Evolutionary conservation across 2,113 vertebrate genomes (phyloP).

Genomic region (Corvus cornix): DNA sequence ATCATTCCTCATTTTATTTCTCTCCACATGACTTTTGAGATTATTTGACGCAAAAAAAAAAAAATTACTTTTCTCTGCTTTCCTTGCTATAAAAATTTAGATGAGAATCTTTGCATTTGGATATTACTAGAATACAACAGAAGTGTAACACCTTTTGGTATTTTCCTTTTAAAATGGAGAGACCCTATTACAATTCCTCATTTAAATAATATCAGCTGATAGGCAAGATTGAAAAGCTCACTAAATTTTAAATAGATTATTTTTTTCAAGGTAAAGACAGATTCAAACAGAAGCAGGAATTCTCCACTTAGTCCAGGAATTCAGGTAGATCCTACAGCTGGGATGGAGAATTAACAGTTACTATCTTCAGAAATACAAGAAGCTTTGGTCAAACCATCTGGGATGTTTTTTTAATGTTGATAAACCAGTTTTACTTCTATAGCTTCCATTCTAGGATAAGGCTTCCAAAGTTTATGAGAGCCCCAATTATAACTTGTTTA

Average conservation of each 20-base stretch:
- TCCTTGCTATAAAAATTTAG: neutral
- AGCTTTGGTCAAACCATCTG: neutral
- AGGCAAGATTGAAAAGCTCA: neutral
- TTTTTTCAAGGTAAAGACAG: neutral
- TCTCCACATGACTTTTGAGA: neutral
- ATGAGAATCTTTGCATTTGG: neutral
- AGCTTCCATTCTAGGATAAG: neutral
- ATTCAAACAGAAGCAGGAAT: neutral
- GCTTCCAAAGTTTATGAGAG: neutral
- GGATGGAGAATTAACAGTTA: neutral
- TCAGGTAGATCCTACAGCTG: neutral
- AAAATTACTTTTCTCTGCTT: neutral
- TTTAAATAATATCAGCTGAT: neutral
- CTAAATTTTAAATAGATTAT: neutral
- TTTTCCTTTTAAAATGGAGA: neutral
- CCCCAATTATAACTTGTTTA: neutral
- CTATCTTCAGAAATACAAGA: neutral
- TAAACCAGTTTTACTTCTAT: neutral
- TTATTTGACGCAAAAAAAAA: neutral
- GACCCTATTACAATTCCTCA: neutral
- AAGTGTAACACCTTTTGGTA: neutral
- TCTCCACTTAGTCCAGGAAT: neutral
- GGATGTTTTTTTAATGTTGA: neutral
- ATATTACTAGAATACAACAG: rapidly evolving
- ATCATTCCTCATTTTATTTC: neutral